phyloP scores from a whole-genome alignment of 2,113 vertebrate species.

The Falco punctatus region DNA sequence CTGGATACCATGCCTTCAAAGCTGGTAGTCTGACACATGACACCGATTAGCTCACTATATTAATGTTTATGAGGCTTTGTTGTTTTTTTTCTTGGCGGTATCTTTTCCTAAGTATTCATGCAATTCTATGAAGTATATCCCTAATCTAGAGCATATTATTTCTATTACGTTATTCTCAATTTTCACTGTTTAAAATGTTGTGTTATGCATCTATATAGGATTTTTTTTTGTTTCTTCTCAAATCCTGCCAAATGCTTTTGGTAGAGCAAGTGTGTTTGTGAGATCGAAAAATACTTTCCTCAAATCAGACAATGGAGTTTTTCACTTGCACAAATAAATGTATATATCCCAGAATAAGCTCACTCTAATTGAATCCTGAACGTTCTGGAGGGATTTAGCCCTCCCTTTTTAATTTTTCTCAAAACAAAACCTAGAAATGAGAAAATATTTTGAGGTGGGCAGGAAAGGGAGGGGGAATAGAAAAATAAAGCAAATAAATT shows the following conservation, averaged over 20 bases:
- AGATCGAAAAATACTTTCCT: not conserved
- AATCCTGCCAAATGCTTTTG: not conserved
- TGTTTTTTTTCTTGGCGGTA: not conserved
- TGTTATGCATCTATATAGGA: not conserved
- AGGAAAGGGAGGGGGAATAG: conserved; percentile 24
- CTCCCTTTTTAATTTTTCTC: conserved; percentile 44
- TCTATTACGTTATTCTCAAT: not conserved
- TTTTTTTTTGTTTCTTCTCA: not conserved
- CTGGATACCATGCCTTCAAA: not conserved
- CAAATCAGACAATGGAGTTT: conserved; percentile 41
- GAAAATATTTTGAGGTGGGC: conserved; percentile 52
- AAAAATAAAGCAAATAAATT: conserved; percentile 70
- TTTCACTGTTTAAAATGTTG: not conserved
- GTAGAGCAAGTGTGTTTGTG: not conserved
- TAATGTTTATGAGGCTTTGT: conserved; percentile 31
- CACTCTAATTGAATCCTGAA: conserved; percentile 40
- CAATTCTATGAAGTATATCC: not conserved
- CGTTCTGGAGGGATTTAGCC: conserved; percentile 27
- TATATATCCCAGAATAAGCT: conserved; percentile 15
- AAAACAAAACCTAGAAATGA: conserved; percentile 57
- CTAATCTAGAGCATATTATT: not conserved
- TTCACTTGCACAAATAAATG: conserved; percentile 7
- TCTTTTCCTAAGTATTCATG: conserved; percentile 2
- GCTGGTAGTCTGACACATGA: not conserved
- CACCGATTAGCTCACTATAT: conserved; percentile 2